Percentiles rank a stretch among this genome's conserved stretches.
Conservation (phyloP, 2,797 vertebrate genomes). For the Falco cherrug region DNA sequence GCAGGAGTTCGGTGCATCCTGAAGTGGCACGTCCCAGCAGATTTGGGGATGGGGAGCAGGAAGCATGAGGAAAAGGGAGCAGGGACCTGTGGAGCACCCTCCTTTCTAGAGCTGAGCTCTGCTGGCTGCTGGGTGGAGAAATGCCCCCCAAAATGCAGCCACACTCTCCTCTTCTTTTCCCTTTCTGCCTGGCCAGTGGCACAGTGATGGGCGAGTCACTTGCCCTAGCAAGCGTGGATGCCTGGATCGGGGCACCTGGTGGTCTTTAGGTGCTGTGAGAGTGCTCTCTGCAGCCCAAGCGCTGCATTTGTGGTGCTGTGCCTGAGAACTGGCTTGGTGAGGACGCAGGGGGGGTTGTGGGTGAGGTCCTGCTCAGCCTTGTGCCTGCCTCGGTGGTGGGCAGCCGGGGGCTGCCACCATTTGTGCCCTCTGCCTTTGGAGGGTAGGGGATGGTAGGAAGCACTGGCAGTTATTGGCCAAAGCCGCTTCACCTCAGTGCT, state of each 20-base stretch:
- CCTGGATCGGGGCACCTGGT: accelerated
- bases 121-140: not conserved
- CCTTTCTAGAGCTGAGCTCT: not conserved
- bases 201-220: accelerated
- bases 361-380: accelerated
- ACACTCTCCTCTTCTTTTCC: accelerated
- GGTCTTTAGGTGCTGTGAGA: not conserved
- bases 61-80: not conserved
- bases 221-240: accelerated
- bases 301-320: not conserved
- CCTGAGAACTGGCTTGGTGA: accelerated
- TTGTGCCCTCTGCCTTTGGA: not conserved
- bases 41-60: not conserved
- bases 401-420: accelerated
- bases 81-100: accelerated
- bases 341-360: accelerated
- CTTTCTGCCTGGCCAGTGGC: accelerated
- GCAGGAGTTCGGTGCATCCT: not conserved
- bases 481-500: accelerated
- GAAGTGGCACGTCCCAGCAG: accelerated
- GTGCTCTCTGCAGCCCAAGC: accelerated
- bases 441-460: accelerated
- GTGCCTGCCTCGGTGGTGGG: accelerated
- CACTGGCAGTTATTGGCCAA: accelerated
- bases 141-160: accelerated